Conservation (phyloP, 2,113 vertebrate genomes). For the Gobio gobio region DNA sequence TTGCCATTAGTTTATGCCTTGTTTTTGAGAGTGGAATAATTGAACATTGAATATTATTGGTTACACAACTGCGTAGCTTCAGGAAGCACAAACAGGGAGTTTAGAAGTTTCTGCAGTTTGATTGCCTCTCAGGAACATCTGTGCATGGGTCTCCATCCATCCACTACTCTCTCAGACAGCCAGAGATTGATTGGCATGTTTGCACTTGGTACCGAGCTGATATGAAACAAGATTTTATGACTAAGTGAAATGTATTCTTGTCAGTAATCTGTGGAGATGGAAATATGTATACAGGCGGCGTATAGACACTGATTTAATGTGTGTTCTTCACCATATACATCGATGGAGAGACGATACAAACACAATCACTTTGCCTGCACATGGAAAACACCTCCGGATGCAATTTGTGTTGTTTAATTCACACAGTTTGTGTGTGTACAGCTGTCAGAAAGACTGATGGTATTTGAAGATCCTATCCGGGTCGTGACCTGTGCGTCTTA, state of each 20-base stretch:
- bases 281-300: background rate
- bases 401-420: background rate
- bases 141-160: background rate
- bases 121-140: background rate
- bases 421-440: background rate
- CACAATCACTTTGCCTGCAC: background rate
- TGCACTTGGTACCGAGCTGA: background rate
- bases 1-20: background rate
- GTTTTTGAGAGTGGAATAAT: background rate
- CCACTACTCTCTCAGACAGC: background rate
- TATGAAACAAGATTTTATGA: background rate
- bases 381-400: conserved; percentile 15
- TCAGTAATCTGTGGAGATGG: no score
- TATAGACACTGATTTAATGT: background rate
- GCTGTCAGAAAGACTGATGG: conserved; percentile 5
- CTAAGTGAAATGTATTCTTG: background rate
- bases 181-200: conserved; percentile 12
- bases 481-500: background rate
- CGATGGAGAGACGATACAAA: background rate
- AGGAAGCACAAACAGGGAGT: background rate
- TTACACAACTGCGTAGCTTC: background rate
- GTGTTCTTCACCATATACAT: background rate
- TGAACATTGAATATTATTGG: background rate
- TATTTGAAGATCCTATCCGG: no score
- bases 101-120: conserved; percentile 4